Conservation (phyloP, 2,113 vertebrate species). For the Peromyscus leucopus region DNA sequence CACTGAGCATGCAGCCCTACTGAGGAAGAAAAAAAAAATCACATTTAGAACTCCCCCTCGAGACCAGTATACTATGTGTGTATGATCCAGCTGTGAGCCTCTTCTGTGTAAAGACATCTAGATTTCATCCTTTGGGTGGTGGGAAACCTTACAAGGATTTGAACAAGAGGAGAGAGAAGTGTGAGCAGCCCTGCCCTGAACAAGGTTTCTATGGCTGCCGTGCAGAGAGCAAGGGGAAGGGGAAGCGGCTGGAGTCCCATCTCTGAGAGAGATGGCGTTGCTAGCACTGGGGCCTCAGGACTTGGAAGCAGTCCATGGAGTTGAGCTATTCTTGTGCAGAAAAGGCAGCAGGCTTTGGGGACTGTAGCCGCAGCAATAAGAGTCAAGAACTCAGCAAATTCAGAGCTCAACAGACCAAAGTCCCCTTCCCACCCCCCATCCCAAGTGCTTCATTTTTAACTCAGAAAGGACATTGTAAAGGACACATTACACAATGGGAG, state of each 20-base stretch:
- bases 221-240: not conserved
- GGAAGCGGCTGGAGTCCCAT: not conserved
- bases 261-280: not conserved
- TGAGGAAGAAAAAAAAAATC: not conserved
- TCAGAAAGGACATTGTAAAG: conserved; percentile 71
- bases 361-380: not conserved
- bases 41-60: not conserved
- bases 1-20: not conserved
- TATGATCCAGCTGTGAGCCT: not conserved
- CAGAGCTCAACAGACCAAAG: not conserved
- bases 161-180: not conserved
- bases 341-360: not conserved
- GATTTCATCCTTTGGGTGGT: not conserved
- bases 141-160: not conserved
- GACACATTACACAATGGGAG: conserved; percentile 69
- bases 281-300: not conserved
- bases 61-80: not conserved
- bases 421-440: not conserved
- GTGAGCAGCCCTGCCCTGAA: not conserved
- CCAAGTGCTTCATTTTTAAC: conserved; percentile 21
- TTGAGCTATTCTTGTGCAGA: not conserved
- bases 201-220: not conserved
- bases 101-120: not conserved
- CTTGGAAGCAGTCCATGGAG: not conserved
- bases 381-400: not conserved